Percentiles rank a stretch among this genome's conserved stretches.
Conservation (phyloP, 2,888 invertebrate genomes). For the Mechanitis mazaeus region DNA sequence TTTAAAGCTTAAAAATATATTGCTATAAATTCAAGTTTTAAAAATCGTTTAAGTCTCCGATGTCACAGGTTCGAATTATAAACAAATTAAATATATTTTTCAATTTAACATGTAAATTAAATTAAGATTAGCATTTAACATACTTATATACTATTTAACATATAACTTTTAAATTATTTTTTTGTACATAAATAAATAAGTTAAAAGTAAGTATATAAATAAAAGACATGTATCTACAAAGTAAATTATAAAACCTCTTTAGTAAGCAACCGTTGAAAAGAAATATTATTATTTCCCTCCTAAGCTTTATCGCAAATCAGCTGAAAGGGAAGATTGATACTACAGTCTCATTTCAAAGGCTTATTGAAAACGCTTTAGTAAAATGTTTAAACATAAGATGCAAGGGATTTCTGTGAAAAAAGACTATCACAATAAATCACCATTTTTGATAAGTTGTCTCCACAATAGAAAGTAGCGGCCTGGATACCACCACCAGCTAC, state of each 20-base stretch:
- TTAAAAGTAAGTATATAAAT: too few species aligned
- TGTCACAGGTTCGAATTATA: too few species aligned
- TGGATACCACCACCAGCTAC: conserved; percentile 3
- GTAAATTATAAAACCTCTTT: neutral
- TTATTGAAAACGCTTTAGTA: conserved; percentile 1
- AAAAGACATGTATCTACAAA: neutral
- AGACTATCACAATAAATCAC: neutral
- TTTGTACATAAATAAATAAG: too few species aligned
- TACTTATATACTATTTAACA: too few species aligned
- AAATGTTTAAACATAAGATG: conserved; percentile 7
- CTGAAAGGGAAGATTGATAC: conserved; percentile 43
- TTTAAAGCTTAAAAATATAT: too few species aligned
- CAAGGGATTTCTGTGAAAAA: conserved; percentile 12
- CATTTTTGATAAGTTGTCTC: neutral
- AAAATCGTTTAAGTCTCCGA: too few species aligned
- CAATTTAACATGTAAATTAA: too few species aligned
- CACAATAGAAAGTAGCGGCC: conserved; percentile 6
- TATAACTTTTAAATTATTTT: too few species aligned
- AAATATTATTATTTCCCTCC: conserved; percentile 37
- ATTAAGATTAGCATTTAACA: too few species aligned
- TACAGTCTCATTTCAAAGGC: conserved; percentile 29
- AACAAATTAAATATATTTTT: too few species aligned
- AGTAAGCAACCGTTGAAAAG: conserved; percentile 33
- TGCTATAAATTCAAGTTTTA: too few species aligned
- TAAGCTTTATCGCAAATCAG: conserved; percentile 35